Conservation (phyloP, 2,888 invertebrate species). For the Hypselothyrea guttata region DNA sequence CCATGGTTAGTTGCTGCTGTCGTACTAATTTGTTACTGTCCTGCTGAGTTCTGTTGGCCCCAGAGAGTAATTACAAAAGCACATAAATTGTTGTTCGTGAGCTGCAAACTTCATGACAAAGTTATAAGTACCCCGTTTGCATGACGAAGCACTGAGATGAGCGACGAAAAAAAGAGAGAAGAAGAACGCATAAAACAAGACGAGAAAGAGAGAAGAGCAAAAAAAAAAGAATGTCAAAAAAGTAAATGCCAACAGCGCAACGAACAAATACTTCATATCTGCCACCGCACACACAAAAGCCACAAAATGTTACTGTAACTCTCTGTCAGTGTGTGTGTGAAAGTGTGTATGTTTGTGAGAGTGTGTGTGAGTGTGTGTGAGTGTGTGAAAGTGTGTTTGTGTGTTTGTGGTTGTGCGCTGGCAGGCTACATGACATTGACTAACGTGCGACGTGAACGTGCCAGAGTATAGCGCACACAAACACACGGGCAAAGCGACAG, state of each 20-base stretch:
- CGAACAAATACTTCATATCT: conserved; percentile 57
- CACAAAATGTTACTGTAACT: conserved; percentile 38
- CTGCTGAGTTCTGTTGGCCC: conserved; percentile 5
- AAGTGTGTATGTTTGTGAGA: conserved; percentile 3
- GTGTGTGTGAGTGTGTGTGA: conserved; percentile 1
- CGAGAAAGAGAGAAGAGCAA: background rate
- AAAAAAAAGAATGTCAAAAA: conserved; percentile 31
- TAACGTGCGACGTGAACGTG: conserved; percentile 51
- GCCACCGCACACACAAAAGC: conserved; percentile 23
- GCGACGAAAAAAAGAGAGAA: background rate
- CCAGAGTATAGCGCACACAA: conserved; percentile 29
- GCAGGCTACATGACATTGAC: conserved; percentile 56
- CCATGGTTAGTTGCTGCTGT: background rate
- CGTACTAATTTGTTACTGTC: conserved; percentile 5
- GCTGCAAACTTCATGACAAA: conserved; percentile 33
- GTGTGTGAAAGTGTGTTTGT: conserved; percentile 8
- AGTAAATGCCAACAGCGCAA: conserved; percentile 44
- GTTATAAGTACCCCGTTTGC: conserved; percentile 30
- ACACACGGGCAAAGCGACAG: no score
- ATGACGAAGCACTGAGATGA: conserved; percentile 3
- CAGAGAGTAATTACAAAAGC: conserved; percentile 27
- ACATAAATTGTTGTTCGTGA: conserved; percentile 29
- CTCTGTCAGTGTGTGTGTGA: background rate
- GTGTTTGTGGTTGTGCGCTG: conserved; percentile 26
- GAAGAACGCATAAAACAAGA: background rate